Base-by-base conservation (phyloP, 2,888 invertebrate species). In the Diarsia brunnea region DNA sequence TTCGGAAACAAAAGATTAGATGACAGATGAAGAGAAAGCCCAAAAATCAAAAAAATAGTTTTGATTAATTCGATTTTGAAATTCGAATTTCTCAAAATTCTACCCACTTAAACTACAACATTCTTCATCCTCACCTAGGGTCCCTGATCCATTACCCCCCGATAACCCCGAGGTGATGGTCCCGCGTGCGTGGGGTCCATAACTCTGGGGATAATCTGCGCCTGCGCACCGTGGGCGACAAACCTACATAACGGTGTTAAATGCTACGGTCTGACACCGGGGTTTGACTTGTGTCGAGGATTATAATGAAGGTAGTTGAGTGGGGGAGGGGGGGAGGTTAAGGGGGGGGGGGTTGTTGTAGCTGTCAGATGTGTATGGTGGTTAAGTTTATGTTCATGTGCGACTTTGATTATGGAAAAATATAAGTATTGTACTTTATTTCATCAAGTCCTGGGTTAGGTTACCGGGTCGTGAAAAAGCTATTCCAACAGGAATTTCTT, bases 141-240 rank as follows among this genome's bases (percentile, higher is more conserved):
- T 55, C 31, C 24, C 43, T 55, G 69, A 47, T 78, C 79, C 84
- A 66, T 78, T 69, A 69, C 69, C 79, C 71, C 69, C 24, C 53
- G 77, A 84, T 84, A 84, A 84, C 85, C 89, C 88, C 86, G 87
- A 86, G 86, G 82, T 87, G 81, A 85, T 75, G 78, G 70, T 79
- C 78, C 84, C 86, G 86, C 88, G 84, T 90, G 90, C 89, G 88
- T 89, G 89, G 78, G 89, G 89, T 89, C 91, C 87, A 90, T 91
- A 91, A 92, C 89, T 92, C 90, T 80, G 67, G 81, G 90, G 89
- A 89, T 89, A 90, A 90, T 88, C 84, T 51, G 88, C 86, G 87
- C 87, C 75, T 81, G 87, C 82, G 85, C 82, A 76, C 88, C 90
- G 92, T 92, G 88, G 92, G 93, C 89, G 92, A 87, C 89, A 89